phyloP scores from a whole-genome alignment of 2,888 invertebrate species.

The Ommatoiulus sabulosus region DNA sequence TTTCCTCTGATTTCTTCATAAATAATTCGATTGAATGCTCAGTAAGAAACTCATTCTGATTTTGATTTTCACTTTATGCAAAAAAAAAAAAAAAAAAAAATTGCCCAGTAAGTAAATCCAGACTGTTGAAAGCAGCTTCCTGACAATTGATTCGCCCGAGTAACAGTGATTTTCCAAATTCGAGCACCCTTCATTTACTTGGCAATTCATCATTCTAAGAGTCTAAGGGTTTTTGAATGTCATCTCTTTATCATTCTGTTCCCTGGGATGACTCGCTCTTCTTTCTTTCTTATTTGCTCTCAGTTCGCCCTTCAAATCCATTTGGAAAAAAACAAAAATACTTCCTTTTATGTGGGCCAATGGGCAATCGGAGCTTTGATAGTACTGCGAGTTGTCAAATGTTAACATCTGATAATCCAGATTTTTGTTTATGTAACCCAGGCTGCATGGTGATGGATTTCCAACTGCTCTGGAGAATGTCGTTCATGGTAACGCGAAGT shows the following conservation, averaged over 20 bases:
- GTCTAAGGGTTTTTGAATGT: background rate
- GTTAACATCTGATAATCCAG: background rate
- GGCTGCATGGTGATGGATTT: slow-evolving; percentile 15
- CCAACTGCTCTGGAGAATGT: background rate
- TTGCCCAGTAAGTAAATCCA: background rate
- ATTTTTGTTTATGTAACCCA: background rate
- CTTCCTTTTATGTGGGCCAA: background rate
- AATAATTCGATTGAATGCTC: background rate
- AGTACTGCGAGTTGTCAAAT: background rate
- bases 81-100: background rate
- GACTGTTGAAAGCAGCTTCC: background rate
- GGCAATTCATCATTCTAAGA: background rate
- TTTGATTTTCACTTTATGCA: background rate
- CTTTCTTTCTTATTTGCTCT: background rate
- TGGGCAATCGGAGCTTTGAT: background rate
- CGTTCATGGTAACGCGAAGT: background rate
- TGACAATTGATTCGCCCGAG: slow-evolving; percentile 24
- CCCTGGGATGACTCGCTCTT: background rate
- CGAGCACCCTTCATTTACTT: slow-evolving; percentile 27
- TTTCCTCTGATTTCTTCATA: no score
- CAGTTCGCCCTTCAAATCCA: slow-evolving; percentile 12
- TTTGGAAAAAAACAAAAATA: background rate
- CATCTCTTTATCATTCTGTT: background rate
- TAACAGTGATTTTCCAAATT: background rate
- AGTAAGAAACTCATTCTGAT: background rate